phyloP scores from a whole-genome alignment of 1,140 invertebrate species.

The Hyposmocoma kahamanoa region DNA sequence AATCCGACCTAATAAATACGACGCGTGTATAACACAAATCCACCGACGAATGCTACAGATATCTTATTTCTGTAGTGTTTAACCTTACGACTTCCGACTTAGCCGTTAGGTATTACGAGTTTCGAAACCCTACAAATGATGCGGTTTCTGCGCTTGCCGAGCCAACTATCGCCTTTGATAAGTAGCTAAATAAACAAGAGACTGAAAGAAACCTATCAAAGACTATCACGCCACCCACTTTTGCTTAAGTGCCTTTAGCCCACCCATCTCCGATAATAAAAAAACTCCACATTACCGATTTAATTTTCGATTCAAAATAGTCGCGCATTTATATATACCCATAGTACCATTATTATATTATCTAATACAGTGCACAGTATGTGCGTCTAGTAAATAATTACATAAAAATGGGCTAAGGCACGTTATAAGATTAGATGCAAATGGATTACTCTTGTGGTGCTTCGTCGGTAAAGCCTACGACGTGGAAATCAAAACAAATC shows the following conservation, averaged over 20 bases:
- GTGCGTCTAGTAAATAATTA: too few relatives aligned
- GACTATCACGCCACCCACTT: too few relatives aligned
- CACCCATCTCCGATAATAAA: too few relatives aligned
- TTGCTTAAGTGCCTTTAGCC: too few relatives aligned
- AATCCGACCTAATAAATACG: slow-evolving; percentile 21
- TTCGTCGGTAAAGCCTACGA: slow-evolving; percentile 24
- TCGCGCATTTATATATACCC: too few relatives aligned
- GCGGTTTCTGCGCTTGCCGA: slow-evolving; percentile 61
- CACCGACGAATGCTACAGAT: slow-evolving; percentile 41
- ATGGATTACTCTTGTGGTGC: slow-evolving; percentile 67
- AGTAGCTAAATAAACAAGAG: background rate
- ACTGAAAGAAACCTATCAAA: background rate
- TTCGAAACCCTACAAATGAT: slow-evolving; percentile 59
- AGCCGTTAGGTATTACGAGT: slow-evolving; percentile 60
- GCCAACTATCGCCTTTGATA: background rate
- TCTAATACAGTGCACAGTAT: too few relatives aligned
- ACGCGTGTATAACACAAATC: slow-evolving; percentile 15
- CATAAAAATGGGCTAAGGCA: slow-evolving; percentile 50
- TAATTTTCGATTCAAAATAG: too few relatives aligned
- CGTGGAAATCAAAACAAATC: slow-evolving; percentile 1
- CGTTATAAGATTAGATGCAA: slow-evolving; percentile 72
- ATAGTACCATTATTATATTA: too few relatives aligned
- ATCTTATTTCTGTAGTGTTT: slow-evolving; percentile 72
- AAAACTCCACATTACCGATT: too few relatives aligned
- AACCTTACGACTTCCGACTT: slow-evolving; percentile 71